These are phyloP conservation scores for Pangasius sanitwongsei DNA, from an alignment of 2,797 vertebrate species.

Conservation along the genomic window DNA sequence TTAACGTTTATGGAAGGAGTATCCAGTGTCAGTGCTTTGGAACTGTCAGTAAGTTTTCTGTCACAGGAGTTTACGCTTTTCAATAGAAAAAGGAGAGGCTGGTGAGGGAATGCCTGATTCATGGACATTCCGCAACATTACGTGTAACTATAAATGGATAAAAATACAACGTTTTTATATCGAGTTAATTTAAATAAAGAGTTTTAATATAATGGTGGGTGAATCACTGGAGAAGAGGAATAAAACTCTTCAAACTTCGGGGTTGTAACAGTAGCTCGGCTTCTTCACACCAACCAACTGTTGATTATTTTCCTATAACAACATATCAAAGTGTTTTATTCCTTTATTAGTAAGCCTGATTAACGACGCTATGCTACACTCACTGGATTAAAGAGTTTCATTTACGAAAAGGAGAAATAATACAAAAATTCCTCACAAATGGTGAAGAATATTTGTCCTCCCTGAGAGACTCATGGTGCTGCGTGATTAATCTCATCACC, in stretches of 20 bases:
- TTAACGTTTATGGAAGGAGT: neutral
- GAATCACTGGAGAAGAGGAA: neutral
- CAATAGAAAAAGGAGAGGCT: no score
- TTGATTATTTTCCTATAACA: neutral
- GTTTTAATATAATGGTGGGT: neutral
- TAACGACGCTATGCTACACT: neutral
- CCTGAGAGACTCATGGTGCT: constrained; percentile 51
- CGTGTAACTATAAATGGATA: neutral
- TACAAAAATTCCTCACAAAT: neutral
- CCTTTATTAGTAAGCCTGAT: neutral
- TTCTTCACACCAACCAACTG: neutral
- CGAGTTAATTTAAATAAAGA: no score
- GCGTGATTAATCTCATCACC: constrained; percentile 69
- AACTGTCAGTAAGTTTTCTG: neutral
- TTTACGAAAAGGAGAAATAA: neutral
- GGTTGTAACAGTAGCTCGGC: neutral
- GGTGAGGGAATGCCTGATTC: neutral
- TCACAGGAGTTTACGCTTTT: neutral
- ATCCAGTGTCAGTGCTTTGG: neutral
- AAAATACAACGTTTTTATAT: neutral
- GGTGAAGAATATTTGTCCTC: constrained; percentile 34
- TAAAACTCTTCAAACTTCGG: neutral
- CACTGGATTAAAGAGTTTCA: neutral
- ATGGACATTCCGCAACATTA: neutral
- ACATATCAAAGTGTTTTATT: neutral